Percentiles rank a stretch among this genome's conserved stretches.
These are phyloP conservation scores for Apteryx owenii DNA, from an alignment of 2,113 vertebrate genomes.

Conservation along the genomic window DNA sequence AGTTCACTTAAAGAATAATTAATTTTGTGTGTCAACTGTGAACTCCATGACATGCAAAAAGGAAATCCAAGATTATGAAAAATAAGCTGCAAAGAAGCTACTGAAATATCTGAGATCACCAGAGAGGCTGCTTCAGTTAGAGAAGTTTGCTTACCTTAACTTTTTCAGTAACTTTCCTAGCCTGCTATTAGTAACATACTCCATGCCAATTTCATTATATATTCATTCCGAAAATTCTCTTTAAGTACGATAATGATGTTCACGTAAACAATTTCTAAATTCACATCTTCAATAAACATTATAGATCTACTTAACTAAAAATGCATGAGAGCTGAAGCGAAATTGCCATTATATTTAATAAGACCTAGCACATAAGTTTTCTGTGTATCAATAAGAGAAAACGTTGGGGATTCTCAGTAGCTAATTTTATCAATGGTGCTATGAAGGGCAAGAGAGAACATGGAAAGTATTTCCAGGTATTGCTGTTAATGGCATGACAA, in stretches of 20 bases:
- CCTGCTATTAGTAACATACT: not conserved
- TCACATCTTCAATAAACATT: not conserved
- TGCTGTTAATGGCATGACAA: not conserved
- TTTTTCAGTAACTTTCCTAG: not conserved
- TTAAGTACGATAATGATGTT: not conserved
- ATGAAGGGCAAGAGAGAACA: not conserved
- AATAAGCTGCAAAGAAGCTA: not conserved
- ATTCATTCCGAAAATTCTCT: not conserved
- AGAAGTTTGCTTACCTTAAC: not conserved
- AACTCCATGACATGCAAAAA: conserved; percentile 25
- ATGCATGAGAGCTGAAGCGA: not conserved
- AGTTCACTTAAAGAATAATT: conserved; percentile 46
- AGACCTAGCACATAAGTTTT: not conserved
- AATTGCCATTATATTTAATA: not conserved
- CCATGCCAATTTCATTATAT: not conserved
- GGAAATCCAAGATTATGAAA: conserved; percentile 12
- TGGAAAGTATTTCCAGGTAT: not conserved
- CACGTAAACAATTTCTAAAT: not conserved
- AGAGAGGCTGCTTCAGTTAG: not conserved
- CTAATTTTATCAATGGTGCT: not conserved
- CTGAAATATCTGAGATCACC: not conserved
- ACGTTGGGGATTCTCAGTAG: not conserved
- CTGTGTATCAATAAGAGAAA: not conserved
- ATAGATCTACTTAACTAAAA: not conserved
- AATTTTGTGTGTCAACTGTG: conserved; percentile 27